These are phyloP conservation scores for Nephotettix cincticeps DNA, from an alignment of 1,140 invertebrate genomes.

Conservation along the genomic window DNA sequence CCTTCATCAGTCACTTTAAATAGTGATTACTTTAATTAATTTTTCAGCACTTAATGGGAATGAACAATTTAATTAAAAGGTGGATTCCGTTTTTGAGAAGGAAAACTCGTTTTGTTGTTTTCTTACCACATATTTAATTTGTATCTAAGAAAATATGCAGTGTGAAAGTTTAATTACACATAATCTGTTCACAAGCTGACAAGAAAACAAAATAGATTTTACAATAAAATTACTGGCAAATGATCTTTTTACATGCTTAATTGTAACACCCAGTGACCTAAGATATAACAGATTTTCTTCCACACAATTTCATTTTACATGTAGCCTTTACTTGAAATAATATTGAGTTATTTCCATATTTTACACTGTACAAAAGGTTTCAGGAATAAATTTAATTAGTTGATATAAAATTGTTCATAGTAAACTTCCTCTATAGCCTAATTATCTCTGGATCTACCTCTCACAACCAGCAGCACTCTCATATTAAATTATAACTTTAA, in stretches of 20 bases:
- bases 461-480: no score
- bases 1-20: no score
- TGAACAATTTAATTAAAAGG: no score
- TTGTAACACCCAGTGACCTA: neutral
- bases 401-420: neutral
- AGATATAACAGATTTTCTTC: neutral
- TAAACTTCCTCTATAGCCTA: no score
- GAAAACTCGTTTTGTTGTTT: no score
- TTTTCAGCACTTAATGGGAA: no score
- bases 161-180: neutral
- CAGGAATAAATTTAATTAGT: neutral
- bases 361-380: neutral
- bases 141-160: conserved; percentile 10
- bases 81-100: no score
- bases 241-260: neutral
- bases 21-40: no score
- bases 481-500: no score
- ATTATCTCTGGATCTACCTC: no score
- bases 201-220: neutral
- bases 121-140: conserved; percentile 7
- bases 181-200: neutral
- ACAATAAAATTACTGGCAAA: neutral
- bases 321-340: neutral
- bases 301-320: neutral
- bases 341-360: neutral